A percentile compares a stretch with the other conserved stretches of the same genome.
phyloP scores from a whole-genome alignment of 2,888 invertebrate species.

The Trichogramma evanescens region DNA sequence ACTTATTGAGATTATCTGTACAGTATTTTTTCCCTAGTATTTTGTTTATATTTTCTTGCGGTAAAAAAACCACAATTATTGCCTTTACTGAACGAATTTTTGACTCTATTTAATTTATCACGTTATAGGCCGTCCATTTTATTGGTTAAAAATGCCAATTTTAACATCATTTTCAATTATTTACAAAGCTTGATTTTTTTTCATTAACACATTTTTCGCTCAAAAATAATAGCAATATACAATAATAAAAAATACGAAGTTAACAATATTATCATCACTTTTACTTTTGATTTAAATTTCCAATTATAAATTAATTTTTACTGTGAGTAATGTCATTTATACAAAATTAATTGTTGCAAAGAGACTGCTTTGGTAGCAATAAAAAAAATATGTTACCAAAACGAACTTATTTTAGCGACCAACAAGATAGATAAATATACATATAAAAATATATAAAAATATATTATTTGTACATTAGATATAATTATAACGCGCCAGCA shows the following conservation, averaged over 20 bases:
- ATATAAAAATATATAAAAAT: slow-evolving; percentile 22
- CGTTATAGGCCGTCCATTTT: slow-evolving; percentile 10
- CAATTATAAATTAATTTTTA: slow-evolving; percentile 4
- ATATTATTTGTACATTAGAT: slow-evolving; percentile 17
- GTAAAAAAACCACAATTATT: not conserved
- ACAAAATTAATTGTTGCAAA: slow-evolving; percentile 15
- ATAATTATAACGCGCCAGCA: too few relatives aligned
- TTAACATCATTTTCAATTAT: slow-evolving; percentile 16
- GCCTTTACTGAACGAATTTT: not conserved
- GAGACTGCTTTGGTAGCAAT: not conserved
- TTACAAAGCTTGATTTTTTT: slow-evolving; percentile 9
- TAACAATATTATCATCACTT: slow-evolving; percentile 7
- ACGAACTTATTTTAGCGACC: not conserved
- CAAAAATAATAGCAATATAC: not conserved
- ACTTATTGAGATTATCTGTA: not conserved
- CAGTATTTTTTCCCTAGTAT: not conserved
- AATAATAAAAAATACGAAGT: slow-evolving; percentile 15
- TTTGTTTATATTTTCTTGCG: too few relatives aligned
- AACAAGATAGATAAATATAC: slow-evolving; percentile 4
- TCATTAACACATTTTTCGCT: slow-evolving; percentile 1
- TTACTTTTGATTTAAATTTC: not conserved
- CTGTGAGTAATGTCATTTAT: slow-evolving; percentile 15
- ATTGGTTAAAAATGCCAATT: not conserved
- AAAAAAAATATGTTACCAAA: slow-evolving; percentile 10
- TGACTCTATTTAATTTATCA: not conserved